Conservation (phyloP, 1,140 invertebrate species). For the Micrasema longulum region DNA sequence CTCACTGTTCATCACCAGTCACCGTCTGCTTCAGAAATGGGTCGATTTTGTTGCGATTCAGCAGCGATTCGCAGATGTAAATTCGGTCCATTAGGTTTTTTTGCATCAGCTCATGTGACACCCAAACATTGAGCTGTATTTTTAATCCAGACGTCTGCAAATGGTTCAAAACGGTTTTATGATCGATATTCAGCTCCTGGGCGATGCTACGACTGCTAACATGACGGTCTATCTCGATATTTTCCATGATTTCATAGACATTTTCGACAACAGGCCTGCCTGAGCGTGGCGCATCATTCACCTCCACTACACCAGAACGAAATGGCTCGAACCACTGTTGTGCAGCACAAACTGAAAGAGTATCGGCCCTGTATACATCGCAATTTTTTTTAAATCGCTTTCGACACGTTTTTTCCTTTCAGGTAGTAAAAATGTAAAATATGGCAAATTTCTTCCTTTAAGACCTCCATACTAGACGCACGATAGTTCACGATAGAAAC, state of each 20-base stretch:
- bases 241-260: slow-evolving; percentile 22
- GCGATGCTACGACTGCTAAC: slow-evolving; percentile 22
- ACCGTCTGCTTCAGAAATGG: slow-evolving; percentile 16
- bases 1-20: slow-evolving; percentile 12
- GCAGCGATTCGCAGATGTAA: slow-evolving; percentile 27
- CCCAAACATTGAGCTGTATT: too few relatives aligned
- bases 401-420: too few relatives aligned
- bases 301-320: too few relatives aligned
- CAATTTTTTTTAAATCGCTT: slow-evolving; percentile 23
- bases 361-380: slow-evolving; percentile 15
- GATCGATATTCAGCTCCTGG: slow-evolving; percentile 19
- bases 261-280: slow-evolving; percentile 22
- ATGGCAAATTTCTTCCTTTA: too few relatives aligned
- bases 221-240: slow-evolving; percentile 23
- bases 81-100: slow-evolving; percentile 25
- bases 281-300: too few relatives aligned
- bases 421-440: too few relatives aligned
- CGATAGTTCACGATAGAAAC: too few relatives aligned
- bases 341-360: slow-evolving; percentile 18
- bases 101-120: slow-evolving; percentile 17
- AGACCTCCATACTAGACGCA: too few relatives aligned
- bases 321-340: too few relatives aligned
- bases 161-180: slow-evolving; percentile 26
- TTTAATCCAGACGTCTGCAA: slow-evolving; percentile 9
- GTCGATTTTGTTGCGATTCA: slow-evolving; percentile 28